Evolutionary conservation across 2,113 vertebrate species (phyloP), one percentile per base, ranked within the genome.

Genomic region (Mastomys coucha): DNA sequence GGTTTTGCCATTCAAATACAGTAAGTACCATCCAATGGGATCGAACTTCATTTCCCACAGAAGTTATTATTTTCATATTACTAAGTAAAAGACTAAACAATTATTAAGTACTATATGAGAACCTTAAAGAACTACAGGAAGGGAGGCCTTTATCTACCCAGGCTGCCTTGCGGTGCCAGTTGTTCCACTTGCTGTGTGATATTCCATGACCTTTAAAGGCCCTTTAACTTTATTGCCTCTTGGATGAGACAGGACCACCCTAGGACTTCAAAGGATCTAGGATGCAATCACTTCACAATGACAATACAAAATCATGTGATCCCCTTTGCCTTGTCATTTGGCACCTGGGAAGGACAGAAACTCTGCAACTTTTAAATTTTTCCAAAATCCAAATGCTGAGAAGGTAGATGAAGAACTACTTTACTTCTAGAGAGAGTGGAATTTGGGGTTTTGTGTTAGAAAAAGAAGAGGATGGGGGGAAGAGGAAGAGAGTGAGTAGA

Each of bases 361-460:
- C 7, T 26, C 75, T 7, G 17, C 9, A 36, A 56, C 20, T 53
- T 77, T 69, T 36, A 67, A 19, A 2, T 63, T 80, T 33, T 91
- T 73, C 36, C 73, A 91, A 72, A 92, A 88, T 53, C 20, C 10
- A 96, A 76, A 93, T 63, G 3, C 36, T 63, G 22, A 60, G 19
- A 56, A 96, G 6, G n/a, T 72, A 81, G 33, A 17, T 20, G 20
- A 84, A 80, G 51, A 94, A 36, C 17, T 2, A 31, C 17, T n/a
- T 56, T 76, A 36, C 95, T 94, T 93, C 87, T 14, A 9, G 90
- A 91, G 65, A 87, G 49, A 63, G 39, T 58, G 12, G 24, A 81
- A 89, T 91, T 16, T 82, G 16, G 31, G 31, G 16, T n/a, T 80
- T 90, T 93, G 56, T 53, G 22, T 60, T 10, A 80, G 73, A 85